Base-by-base conservation (phyloP, 2,888 invertebrate genomes). In the Arrhopalites spinosus region DNA sequence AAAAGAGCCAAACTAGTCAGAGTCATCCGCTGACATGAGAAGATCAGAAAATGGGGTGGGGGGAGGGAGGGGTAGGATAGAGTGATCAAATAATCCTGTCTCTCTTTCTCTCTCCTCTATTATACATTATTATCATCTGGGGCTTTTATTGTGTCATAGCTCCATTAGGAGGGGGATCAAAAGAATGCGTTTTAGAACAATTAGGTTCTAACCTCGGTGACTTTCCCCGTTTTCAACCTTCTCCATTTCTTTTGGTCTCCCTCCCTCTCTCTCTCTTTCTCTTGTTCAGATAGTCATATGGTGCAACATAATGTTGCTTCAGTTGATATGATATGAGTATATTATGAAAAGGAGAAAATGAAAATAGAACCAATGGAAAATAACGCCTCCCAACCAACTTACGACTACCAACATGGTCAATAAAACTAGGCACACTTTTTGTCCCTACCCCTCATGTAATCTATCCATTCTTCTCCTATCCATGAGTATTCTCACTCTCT, bases 71-170 rank as follows among this genome's bases (percentile, higher is more conserved):
- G 36, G 15, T 53, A 23, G 67, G 67, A 67, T 63, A 45, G 59
- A 59, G 74, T 74, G 56, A 74, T 74, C 67, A 74, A 59, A 74
- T 61, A 64, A 64, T 47, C 50, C 69, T 69, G 27, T 59, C 63
- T 61, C 43, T 47, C 69, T 27, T 15, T n/a, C 59, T 56, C 20
- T 20, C 25, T 47, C 53, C 64, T 73, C 36, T 64, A 36, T 36
- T 36, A 64, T 30, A 64, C 64, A 64, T 64, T 64, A 64, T 64
- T 64, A 64, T 64, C 64, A 64, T 64, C 36, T 64, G 56, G 45
- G 43, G 67, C 67, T 73, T 66, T 73, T 73, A 53, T 45, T 66
- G 56, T 67, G 56, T 67, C 66, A 73, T 56, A 70, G 53, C 50
- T 70, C 30, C 56, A 69, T 69, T 27, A 56, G 56, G 70, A 36